Evolutionary conservation across 2,888 invertebrate species (phyloP), one percentile per base, ranked within the genome.

Genomic region (Orchesella flavescens): DNA sequence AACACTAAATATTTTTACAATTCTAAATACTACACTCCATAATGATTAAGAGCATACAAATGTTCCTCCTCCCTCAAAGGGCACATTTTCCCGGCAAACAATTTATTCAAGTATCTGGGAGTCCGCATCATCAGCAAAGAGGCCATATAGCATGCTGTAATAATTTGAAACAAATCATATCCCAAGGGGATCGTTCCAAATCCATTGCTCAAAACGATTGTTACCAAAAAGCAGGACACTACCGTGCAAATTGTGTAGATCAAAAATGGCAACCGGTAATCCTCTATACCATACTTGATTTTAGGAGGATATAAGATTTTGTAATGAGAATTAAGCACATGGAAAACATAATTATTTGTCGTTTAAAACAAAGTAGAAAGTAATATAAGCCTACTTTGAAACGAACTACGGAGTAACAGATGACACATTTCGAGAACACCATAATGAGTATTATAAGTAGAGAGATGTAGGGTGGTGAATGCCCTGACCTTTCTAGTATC

Each of bases 111-210:
- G 17, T 66, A 73, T 12, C 44, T 1, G 7, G 73, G 66, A 1
- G 57, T 73, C 23, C 80, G 21, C 80, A 80, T 80, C 13, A 61
- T 21, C 3, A 66, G 13, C 3, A 57, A 2, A 0, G 59, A 66
- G 1, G 73, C n/a, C 4, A 57, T 1, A 12, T 19, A 73, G 49
- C 73, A 57, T 21, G 66, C 73, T 5, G 7, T 12, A n/a, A 80
- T 73, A n/a, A 80, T 63, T 17, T 80, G 80, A n/a, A 73, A 65
- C 0, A 80, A 12, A 34, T 80, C 73, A 24, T 80, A 80, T 0
- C 49, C 65, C 10, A 46, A 7, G 4, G 44, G 44, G 2, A 57
- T 19, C 9, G 13, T 23, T 1, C 19, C 5, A 34, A 80, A 80
- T 23, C 19, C 68, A 19, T 59, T 34, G 57, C 66, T 73, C 3